These are phyloP conservation scores for Cebus imitator DNA, from an alignment of 2,113 vertebrate genomes.

Conservation along the genomic window DNA sequence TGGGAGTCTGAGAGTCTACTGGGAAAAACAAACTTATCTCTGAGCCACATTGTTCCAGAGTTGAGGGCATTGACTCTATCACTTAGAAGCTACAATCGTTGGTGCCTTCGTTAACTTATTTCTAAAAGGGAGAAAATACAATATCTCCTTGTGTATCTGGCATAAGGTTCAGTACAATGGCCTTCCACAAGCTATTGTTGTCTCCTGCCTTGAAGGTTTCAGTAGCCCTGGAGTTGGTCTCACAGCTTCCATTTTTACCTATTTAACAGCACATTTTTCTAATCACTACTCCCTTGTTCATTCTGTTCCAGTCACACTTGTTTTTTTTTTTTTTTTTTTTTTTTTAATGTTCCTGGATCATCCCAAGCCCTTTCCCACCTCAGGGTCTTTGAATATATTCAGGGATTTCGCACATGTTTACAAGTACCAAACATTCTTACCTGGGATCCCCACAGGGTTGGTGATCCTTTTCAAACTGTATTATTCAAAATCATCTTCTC, in stretches of 20 bases:
- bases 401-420: neutral
- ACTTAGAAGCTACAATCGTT: neutral
- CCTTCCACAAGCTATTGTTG: neutral
- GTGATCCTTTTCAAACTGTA: neutral
- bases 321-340: neutral
- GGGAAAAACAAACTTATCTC: neutral
- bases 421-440: neutral
- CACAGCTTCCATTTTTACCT: neutral
- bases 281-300: accelerated
- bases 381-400: neutral
- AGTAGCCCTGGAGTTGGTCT: neutral
- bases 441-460: neutral
- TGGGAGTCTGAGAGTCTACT: too few relatives aligned
- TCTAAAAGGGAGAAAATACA: neutral
- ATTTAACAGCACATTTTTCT: neutral
- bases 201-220: neutral
- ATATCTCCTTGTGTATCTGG: neutral
- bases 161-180: neutral
- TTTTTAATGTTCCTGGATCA: neutral
- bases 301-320: neutral
- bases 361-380: neutral
- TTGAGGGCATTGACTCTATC: neutral
- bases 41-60: neutral
- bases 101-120: neutral
- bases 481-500: neutral